phyloP scores from a whole-genome alignment of 2,797 vertebrate genomes.

The Cyprinella venusta region DNA sequence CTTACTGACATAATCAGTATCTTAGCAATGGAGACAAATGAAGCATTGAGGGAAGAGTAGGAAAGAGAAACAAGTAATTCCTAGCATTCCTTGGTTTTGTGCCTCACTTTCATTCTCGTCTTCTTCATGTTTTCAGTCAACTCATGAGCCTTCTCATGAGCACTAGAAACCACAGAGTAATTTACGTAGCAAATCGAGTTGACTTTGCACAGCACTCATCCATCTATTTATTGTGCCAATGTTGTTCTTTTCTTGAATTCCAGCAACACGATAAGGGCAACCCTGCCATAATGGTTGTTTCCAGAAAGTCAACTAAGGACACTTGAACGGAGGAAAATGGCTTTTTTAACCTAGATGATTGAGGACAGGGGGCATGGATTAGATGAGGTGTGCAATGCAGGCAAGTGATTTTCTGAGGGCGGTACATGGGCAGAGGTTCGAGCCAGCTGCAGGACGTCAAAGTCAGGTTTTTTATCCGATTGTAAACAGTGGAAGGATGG shows the following conservation, averaged over 20 bases:
- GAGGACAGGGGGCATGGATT: constrained; percentile 37
- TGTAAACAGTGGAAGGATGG: constrained; percentile 62
- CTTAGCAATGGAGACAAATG: neutral
- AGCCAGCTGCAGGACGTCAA: constrained; percentile 57
- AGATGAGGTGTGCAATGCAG: constrained; percentile 9
- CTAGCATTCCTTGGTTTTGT: constrained; percentile 52
- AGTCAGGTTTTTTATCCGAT: constrained; percentile 53
- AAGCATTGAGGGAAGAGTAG: constrained; percentile 48
- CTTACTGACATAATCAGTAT: neutral
- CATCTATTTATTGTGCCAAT: constrained; percentile 21
- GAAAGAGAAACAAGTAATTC: constrained; percentile 47
- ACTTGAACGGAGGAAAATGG: neutral
- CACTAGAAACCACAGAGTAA: constrained; percentile 52
- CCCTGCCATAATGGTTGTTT: constrained; percentile 1
- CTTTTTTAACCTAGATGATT: constrained; percentile 38
- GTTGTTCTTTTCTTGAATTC: constrained; percentile 41
- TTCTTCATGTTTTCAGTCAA: constrained; percentile 53
- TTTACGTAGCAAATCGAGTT: constrained; percentile 52
- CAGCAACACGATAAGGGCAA: constrained; percentile 36
- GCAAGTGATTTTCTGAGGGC: constrained; percentile 50
- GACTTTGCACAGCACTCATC: constrained; percentile 36
- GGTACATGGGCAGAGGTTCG: constrained; percentile 34
- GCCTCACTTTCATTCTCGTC: constrained; percentile 49
- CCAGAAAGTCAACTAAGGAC: constrained; percentile 48
- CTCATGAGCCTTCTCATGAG: constrained; percentile 55